Conservation (phyloP, 2,888 invertebrate genomes). For the Epinotia ramella region DNA sequence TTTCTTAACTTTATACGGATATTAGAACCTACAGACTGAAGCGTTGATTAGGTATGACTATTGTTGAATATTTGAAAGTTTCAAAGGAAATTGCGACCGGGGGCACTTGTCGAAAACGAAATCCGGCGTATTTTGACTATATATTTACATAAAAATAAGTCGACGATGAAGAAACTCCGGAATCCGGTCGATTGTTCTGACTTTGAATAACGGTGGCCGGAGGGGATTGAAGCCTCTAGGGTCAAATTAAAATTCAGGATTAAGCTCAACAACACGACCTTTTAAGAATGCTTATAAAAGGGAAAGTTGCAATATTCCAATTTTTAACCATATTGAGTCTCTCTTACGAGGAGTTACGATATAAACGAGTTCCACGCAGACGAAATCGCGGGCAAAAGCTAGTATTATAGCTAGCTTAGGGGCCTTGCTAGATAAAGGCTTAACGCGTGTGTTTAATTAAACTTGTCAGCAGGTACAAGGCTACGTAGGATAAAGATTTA, state of each 20-base stretch:
- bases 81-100: constrained; percentile 26
- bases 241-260: constrained; percentile 16
- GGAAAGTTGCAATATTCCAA: not conserved
- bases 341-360: too few species aligned
- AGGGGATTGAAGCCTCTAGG: constrained; percentile 1
- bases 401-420: too few species aligned
- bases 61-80: constrained; percentile 13
- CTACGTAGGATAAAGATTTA: too few species aligned
- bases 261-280: constrained; percentile 7
- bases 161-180: not conserved
- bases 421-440: too few species aligned
- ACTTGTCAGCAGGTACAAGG: too few species aligned
- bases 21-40: not conserved
- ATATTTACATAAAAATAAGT: constrained; percentile 15
- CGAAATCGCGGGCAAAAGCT: too few species aligned
- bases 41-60: constrained; percentile 12
- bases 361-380: too few species aligned
- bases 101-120: constrained; percentile 24
- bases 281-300: not conserved
- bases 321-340: too few species aligned
- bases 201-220: constrained; percentile 2
- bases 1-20: not conserved
- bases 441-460: too few species aligned
- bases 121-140: constrained; percentile 21
- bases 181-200: constrained; percentile 7